phyloP scores from a whole-genome alignment of 2,113 vertebrate species.

The Nymphicus hollandicus region DNA sequence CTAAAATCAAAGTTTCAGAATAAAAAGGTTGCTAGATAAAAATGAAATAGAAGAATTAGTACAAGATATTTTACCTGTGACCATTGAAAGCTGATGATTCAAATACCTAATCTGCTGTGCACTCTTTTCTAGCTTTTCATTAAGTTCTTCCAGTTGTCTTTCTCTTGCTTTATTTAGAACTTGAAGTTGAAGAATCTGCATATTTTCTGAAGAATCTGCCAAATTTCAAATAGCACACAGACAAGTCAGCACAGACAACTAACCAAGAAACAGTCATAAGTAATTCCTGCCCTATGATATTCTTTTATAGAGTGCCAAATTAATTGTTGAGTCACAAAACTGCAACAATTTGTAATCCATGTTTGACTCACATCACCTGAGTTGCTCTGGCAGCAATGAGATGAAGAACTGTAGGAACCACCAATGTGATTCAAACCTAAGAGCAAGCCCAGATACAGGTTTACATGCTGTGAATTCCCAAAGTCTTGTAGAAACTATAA shows the following conservation, averaged over 20 bases:
- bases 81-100: slow-evolving; percentile 91
- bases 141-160: slow-evolving; percentile 87
- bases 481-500: neutral
- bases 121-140: slow-evolving; percentile 86
- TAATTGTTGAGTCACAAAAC: neutral
- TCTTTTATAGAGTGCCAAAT: neutral
- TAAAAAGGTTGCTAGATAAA: neutral
- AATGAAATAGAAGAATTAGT: neutral
- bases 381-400: neutral
- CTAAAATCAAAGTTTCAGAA: neutral
- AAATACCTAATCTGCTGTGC: slow-evolving; percentile 87
- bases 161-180: slow-evolving; percentile 90
- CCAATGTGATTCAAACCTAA: neutral
- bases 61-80: slow-evolving; percentile 79
- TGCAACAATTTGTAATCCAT: neutral
- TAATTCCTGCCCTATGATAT: neutral
- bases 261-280: neutral
- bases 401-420: neutral
- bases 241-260: neutral
- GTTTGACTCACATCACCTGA: neutral
- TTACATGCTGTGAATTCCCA: neutral
- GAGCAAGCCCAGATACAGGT: neutral
- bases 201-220: slow-evolving; percentile 82
- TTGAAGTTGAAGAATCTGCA: slow-evolving; percentile 87
- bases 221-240: slow-evolving; percentile 27